Evolutionary conservation across 2,113 vertebrate genomes (phyloP), one percentile per base, ranked within the genome.

Genomic region (Phalacrocorax aristotelis): DNA sequence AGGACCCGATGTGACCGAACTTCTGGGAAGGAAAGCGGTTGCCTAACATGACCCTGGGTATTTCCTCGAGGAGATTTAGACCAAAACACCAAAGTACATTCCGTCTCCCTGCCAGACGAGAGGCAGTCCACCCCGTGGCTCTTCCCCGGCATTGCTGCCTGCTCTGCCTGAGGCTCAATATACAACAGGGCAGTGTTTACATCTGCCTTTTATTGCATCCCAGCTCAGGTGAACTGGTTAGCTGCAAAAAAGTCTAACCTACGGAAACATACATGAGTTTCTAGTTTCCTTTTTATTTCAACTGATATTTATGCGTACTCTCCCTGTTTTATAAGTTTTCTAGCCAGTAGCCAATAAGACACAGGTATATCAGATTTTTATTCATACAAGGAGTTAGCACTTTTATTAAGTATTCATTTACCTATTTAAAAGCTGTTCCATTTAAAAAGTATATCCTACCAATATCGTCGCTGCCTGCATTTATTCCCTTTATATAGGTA

Each of bases 401-500:
- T 92, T 95, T 44, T 69, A 81, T 91, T 83, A 88, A 51, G 27
- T 79, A 58, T 86, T 97, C 27, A 80, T 95, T 94, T 95, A 92
- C 84, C 91, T 48, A 78, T 76, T 91, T 93, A 93, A 91, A 95
- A 95, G n/a, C n/a, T 81, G 32, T 91, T 86, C 69, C 54, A 66
- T 85, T 85, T 91, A 84, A 95, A 97, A 95, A 42, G 19, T 9
- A 77, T 96, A 97, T 60, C 81, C 21, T 68, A 96, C 78, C 69
- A 87, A 92, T 96, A 97, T 65, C 1, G 0, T 87, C 1, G 0
- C 60, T 84, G 58, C 58, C 40, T 90, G 83, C 23, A 0, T 76
- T 90, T 95, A 87, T 95, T 93, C 60, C 65, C 42, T 95, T 97
- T 92, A 89, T 96, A 96, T 91, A 89, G 89, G 90, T 87, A 96